A percentile compares a stretch with the other conserved stretches of the same genome.
Evolutionary conservation across 2,113 vertebrate species (phyloP).

Genomic region (Syrmaticus mikado): DNA sequence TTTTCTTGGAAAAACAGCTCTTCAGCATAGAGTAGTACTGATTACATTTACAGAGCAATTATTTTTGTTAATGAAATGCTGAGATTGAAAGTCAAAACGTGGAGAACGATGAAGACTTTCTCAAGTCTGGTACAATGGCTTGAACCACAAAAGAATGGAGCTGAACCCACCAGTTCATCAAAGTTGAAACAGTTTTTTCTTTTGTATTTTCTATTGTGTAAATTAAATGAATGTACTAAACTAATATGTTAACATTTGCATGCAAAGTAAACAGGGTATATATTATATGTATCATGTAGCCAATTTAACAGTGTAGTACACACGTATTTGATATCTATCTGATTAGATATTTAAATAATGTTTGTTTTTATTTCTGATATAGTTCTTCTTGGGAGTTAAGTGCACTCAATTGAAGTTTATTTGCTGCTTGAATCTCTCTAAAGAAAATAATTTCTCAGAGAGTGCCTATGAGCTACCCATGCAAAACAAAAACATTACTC

Average conservation of each 20-base stretch:
- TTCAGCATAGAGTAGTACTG: not conserved
- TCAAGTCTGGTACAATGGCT: not conserved
- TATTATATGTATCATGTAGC: not conserved
- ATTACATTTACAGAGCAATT: not conserved
- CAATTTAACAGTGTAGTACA: not conserved
- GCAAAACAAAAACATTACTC: constrained; percentile 47
- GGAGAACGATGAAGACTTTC: not conserved
- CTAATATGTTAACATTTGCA: not conserved
- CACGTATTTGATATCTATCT: not conserved
- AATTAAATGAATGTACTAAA: constrained; percentile 18
- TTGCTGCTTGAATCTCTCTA: constrained; percentile 44
- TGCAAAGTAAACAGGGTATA: constrained; percentile 7
- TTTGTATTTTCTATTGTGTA: not conserved
- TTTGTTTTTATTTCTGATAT: constrained; percentile 32
- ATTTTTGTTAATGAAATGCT: constrained; percentile 21
- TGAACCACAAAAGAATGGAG: not conserved
- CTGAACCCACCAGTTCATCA: not conserved
- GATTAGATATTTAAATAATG: constrained; percentile 36
- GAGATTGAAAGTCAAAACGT: not conserved
- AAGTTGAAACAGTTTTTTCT: constrained; percentile 1
- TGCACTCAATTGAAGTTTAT: constrained; percentile 55
- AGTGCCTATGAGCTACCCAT: constrained; percentile 24
- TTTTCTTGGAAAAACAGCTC: not conserved
- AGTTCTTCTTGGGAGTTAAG: constrained; percentile 30
- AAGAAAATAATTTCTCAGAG: constrained; percentile 51